Conservation (phyloP, 2,113 vertebrate species). For the Spea multiplicata region DNA sequence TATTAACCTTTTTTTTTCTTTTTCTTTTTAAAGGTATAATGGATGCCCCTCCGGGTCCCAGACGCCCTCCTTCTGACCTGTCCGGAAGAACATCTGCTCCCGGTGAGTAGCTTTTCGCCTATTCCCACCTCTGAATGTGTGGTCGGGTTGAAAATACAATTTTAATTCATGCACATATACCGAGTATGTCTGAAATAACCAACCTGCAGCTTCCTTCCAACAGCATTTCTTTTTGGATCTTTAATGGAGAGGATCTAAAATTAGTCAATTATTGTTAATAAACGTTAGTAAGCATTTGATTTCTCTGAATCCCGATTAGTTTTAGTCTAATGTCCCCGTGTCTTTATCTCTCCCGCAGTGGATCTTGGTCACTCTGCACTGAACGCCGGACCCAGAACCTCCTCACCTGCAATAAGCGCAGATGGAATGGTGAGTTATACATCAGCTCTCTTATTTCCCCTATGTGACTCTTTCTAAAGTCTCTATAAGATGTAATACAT, state of each 20-base stretch:
- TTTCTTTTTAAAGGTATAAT: constrained; percentile 60
- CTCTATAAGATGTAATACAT: constrained; percentile 21
- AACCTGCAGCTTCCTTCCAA: too few species aligned
- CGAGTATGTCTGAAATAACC: too few species aligned
- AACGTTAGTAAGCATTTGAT: too few species aligned
- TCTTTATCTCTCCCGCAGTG: constrained; percentile 36
- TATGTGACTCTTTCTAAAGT: not conserved
- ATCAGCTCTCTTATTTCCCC: not conserved
- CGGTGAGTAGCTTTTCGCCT: constrained; percentile 51
- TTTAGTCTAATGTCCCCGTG: too few species aligned
- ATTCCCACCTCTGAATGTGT: too few species aligned
- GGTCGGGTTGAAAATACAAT: too few species aligned
- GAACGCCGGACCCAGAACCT: constrained; percentile 74
- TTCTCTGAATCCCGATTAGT: too few species aligned
- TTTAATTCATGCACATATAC: too few species aligned
- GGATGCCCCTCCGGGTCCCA: constrained; percentile 57
- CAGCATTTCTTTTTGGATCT: too few species aligned
- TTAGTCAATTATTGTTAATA: too few species aligned
- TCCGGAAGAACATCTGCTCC: constrained; percentile 74
- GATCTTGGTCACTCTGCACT: constrained; percentile 55
- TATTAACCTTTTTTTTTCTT: not conserved
- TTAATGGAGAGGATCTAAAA: too few species aligned
- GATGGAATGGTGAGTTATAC: constrained; percentile 73
- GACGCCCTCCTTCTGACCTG: constrained; percentile 71
- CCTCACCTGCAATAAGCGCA: constrained; percentile 74